These are phyloP conservation scores for Centropus unirufus DNA, from an alignment of 2,113 vertebrate species.

Conservation along the genomic window DNA sequence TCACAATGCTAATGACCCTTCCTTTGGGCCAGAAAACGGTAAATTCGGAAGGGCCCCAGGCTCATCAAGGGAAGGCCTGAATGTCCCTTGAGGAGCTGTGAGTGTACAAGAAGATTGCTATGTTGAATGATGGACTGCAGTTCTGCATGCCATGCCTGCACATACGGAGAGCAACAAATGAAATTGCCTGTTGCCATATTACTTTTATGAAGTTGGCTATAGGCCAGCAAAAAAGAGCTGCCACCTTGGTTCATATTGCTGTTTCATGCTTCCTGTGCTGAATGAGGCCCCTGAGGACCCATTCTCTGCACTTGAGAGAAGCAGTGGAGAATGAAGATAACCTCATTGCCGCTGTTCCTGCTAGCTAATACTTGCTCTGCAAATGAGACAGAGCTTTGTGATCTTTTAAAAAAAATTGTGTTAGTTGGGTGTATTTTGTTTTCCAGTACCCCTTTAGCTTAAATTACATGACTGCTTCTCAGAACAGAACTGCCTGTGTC, in stretches of 20 bases:
- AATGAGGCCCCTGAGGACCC: slow-evolving; percentile 21
- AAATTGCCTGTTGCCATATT: background rate
- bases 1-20: background rate
- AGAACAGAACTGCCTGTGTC: background rate
- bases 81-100: background rate
- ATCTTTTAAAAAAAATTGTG: background rate
- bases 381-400: slow-evolving; percentile 1
- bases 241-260: background rate
- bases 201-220: background rate
- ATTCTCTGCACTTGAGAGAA: slow-evolving; percentile 39
- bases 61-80: background rate
- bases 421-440: background rate
- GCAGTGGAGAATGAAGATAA: slow-evolving; percentile 27
- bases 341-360: background rate
- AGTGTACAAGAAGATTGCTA: background rate
- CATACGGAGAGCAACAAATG: background rate
- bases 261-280: slow-evolving; percentile 10
- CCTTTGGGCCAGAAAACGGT: background rate
- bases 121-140: background rate
- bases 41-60: background rate
- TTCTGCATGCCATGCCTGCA: background rate
- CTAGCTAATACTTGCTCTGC: slow-evolving; percentile 22
- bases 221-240: background rate
- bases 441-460: background rate
- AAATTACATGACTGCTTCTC: background rate